phyloP scores from a whole-genome alignment of 2,113 vertebrate species.

The Parus major region DNA sequence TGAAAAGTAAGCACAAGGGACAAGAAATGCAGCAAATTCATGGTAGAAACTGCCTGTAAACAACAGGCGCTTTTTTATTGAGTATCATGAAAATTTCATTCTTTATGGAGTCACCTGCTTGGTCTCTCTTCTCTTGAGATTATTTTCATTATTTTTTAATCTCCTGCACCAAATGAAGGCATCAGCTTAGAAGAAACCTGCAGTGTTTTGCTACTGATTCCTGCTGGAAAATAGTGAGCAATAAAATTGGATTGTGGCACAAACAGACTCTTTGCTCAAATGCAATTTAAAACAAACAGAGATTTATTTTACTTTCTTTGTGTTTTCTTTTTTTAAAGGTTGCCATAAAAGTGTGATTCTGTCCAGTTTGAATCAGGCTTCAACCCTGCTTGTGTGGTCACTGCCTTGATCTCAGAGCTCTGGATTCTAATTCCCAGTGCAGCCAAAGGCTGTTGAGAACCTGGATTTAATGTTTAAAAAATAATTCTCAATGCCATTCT shows the following conservation, averaged over 20 bases:
- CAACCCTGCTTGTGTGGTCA: not conserved
- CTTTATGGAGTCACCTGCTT: not conserved
- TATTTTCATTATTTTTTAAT: not conserved
- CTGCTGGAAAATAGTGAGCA: not conserved
- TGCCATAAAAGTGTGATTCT: not conserved
- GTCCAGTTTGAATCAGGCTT: not conserved
- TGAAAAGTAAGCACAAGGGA: not conserved
- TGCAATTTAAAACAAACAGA: not conserved
- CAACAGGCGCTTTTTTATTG: accelerated
- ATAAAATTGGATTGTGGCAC: not conserved
- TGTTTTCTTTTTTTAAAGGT: not conserved
- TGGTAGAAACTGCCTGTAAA: not conserved
- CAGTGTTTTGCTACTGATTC: not conserved
- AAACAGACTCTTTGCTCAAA: not conserved
- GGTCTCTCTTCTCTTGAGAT: not conserved
- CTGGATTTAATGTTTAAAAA: not conserved
- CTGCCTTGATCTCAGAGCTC: not conserved
- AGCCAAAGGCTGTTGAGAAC: not conserved
- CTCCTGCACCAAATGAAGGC: not conserved
- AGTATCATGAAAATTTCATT: not conserved
- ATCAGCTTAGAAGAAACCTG: not conserved
- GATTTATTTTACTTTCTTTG: not conserved
- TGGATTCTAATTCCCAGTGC: not conserved
- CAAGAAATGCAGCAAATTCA: not conserved
- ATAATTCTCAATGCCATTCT: not conserved